Evolutionary conservation across 1,140 invertebrate genomes (phyloP), one percentile per base, ranked within the genome.

Genomic region (Catajapyx aquilonaris): DNA sequence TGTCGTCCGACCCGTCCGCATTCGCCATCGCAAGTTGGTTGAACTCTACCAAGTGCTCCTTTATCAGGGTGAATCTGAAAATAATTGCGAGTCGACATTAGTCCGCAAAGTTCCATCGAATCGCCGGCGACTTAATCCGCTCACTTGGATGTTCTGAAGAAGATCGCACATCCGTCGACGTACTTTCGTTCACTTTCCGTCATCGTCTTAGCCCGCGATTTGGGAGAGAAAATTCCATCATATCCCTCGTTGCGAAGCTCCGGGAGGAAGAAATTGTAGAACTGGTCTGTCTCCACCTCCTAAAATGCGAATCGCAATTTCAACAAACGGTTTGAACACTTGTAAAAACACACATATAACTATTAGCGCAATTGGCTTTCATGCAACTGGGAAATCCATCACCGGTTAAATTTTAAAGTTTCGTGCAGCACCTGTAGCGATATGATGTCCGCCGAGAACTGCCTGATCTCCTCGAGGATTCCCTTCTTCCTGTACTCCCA

Each of bases 201-300:
- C 94, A 99, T 98, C 23, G 93, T 97, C 57, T 96, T 94, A 2
- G 94, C 93, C 43, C 95, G 69, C 1, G 91, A 96, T 62, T 99
- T 98, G 0, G 93, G 88, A 19, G 88, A 90, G 61, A 97, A 98
- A 41, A 98, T 95, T n/a, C 94, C 93, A 45, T 88, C 78, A 56
- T 97, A 99, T 11, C 81, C 88, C 45, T 90, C 84, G 38, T 73
- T 66, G 51, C 90, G 83, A 15, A 99, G 60, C 56, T 97, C 87
- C 0, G 91, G 91, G 45, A 87, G 61, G 59, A 98, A 98, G 55
- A 88, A 94, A 52, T 85, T 81, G 59, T 91, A 87, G 62, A 94
- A 99, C 64, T 98, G 93, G 56, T 97, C 93, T 39, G 93, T 97
- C 62, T 98, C 91, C 19, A 98, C 90, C 64, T 98, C 94, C 73